phyloP scores from a whole-genome alignment of 2,888 invertebrate genomes.

The Lycocerus yunnanus region DNA sequence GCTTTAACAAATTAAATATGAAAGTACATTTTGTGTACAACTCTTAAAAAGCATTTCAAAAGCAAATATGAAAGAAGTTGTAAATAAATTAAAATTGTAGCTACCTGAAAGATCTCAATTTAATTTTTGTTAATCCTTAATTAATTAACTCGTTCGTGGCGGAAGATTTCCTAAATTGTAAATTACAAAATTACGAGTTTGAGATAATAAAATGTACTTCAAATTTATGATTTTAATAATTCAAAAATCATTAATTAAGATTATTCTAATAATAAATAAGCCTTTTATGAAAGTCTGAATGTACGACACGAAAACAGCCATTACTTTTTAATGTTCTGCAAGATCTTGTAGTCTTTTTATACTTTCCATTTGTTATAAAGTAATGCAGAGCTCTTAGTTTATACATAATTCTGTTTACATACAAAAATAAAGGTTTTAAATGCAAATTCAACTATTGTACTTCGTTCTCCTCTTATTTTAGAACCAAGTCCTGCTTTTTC shows the following conservation, averaged over 20 bases:
- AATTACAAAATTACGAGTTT: not conserved
- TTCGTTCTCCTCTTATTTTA: not conserved
- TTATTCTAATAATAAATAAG: not conserved
- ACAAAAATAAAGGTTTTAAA: not conserved
- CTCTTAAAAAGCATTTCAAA: too few relatives aligned
- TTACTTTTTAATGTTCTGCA: not conserved
- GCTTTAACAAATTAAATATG: not conserved
- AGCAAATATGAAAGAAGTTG: not conserved
- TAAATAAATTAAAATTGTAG: not conserved
- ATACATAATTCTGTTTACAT: not conserved
- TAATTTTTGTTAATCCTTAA: not conserved
- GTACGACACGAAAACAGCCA: not conserved
- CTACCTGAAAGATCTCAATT: not conserved
- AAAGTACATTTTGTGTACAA: not conserved
- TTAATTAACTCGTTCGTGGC: not conserved
- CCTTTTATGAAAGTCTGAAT: not conserved
- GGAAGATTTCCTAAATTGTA: not conserved
- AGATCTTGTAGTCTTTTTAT: not conserved
- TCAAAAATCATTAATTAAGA: not conserved
- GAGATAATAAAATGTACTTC: not conserved
- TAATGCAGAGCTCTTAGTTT: not conserved
- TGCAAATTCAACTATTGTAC: not conserved
- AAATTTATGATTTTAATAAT: not conserved
- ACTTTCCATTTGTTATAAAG: not conserved
- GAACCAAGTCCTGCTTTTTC: too few relatives aligned